phyloP scores from a whole-genome alignment of 1,140 invertebrate species.

The Panulirus ornatus region DNA sequence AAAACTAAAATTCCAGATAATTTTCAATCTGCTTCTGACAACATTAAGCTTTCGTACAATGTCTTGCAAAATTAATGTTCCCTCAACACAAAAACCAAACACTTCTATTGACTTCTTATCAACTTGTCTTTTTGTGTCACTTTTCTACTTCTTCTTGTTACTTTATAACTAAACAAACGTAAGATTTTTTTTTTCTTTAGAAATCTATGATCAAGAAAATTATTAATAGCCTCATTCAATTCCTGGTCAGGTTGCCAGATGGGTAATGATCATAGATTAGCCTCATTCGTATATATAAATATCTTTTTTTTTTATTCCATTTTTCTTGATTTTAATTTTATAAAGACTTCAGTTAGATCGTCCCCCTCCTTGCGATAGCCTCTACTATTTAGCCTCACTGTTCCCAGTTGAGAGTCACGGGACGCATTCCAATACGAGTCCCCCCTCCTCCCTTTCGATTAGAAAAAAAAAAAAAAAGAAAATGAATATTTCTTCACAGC shows the following conservation, averaged over 20 bases:
- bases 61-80: too few relatives aligned
- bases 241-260: not conserved
- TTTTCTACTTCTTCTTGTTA: too few relatives aligned
- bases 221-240: not conserved
- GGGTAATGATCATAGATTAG: not conserved
- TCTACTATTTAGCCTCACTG: conserved; percentile 38
- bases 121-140: too few relatives aligned
- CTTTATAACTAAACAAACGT: not conserved
- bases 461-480: not conserved
- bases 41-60: too few relatives aligned
- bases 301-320: too few relatives aligned
- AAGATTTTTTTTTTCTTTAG: not conserved
- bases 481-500: conserved; percentile 1
- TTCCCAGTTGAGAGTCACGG: conserved; percentile 32
- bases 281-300: too few relatives aligned
- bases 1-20: too few relatives aligned
- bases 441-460: not conserved
- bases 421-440: not conserved
- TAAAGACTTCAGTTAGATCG: not conserved
- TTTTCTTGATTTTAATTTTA: too few relatives aligned
- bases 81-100: too few relatives aligned
- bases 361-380: conserved; percentile 8
- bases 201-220: not conserved
- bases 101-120: too few relatives aligned
- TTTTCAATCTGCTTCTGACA: too few relatives aligned